These are phyloP conservation scores for Andrena cerasifolii DNA, from an alignment of 1,140 invertebrate species.

Conservation along the genomic window DNA sequence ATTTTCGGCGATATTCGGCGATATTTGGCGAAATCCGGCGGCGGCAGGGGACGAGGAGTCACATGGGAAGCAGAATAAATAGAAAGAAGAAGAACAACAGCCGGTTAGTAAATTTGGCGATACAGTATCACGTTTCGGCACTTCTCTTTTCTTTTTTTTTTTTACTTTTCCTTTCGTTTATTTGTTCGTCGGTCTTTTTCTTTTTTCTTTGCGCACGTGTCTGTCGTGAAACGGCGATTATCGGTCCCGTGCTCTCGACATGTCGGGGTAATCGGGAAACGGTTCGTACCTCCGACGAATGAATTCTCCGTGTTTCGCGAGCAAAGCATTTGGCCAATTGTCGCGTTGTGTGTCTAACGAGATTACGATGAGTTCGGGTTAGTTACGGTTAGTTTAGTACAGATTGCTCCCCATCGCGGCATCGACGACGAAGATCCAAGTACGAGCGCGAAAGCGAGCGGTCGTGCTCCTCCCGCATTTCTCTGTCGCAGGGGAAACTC, in stretches of 20 bases:
- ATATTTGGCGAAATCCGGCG: constrained; percentile 61
- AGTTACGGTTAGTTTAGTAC: constrained; percentile 50
- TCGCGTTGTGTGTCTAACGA: constrained; percentile 75
- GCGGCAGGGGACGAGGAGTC: constrained; percentile 73
- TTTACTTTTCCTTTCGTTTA: not conserved
- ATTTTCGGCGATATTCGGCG: constrained; percentile 45
- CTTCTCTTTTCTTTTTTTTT: constrained; percentile 19
- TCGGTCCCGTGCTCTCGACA: not conserved
- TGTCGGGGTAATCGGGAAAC: not conserved
- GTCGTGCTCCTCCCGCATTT: not conserved
- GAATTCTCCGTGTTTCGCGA: constrained; percentile 17
- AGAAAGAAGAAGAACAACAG: constrained; percentile 78
- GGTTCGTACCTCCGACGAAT: constrained; percentile 9
- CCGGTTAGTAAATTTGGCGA: constrained; percentile 66
- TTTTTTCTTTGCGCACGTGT: constrained; percentile 8
- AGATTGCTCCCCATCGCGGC: not conserved
- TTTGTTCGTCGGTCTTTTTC: not conserved
- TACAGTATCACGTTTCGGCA: constrained; percentile 13
- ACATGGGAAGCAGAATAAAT: constrained; percentile 74
- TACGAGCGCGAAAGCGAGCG: constrained; percentile 4
- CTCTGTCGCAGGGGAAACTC: not conserved
- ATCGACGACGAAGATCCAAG: not conserved
- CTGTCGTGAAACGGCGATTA: not conserved
- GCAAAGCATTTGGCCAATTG: constrained; percentile 66
- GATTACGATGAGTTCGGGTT: constrained; percentile 53